phyloP scores from a whole-genome alignment of 2,113 vertebrate genomes.

The Ancistrus triradiatus region DNA sequence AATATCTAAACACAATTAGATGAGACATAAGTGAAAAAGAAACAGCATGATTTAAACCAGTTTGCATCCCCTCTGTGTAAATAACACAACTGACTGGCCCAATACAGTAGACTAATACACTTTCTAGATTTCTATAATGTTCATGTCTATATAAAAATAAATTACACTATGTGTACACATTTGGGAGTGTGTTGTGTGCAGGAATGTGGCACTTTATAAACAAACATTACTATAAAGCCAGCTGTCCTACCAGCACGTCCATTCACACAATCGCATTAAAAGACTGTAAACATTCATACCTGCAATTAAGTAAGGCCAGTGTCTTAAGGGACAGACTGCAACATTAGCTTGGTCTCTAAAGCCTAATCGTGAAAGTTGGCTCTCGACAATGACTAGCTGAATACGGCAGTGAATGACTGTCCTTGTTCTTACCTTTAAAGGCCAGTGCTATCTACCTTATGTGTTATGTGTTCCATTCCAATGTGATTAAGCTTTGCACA shows the following conservation, averaged over 20 bases:
- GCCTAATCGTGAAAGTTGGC: conserved; percentile 57
- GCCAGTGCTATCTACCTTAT: not conserved
- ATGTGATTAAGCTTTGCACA: conserved; percentile 5
- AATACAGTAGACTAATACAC: conserved; percentile 54
- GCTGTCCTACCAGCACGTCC: conserved; percentile 18
- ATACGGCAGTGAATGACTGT: conserved; percentile 33
- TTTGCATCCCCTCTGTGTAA: conserved; percentile 44
- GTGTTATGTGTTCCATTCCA: conserved; percentile 8
- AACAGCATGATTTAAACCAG: conserved; percentile 9
- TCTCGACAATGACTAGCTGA: conserved; percentile 48
- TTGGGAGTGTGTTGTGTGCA: conserved; percentile 39
- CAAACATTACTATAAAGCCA: conserved; percentile 39
- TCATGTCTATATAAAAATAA: conserved; percentile 72
- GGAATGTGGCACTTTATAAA: conserved; percentile 33
- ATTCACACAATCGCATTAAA: conserved; percentile 20
- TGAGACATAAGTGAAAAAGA: not conserved
- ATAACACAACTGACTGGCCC: conserved; percentile 36
- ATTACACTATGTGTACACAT: conserved; percentile 53
- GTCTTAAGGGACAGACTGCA: conserved; percentile 58
- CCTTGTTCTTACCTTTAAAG: conserved; percentile 17
- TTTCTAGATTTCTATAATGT: conserved; percentile 50
- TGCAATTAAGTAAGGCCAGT: conserved; percentile 74
- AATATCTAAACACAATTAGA: conserved; percentile 4
- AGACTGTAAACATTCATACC: conserved; percentile 39
- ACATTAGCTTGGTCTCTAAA: conserved; percentile 56